These are phyloP conservation scores for Parthenolecanium corni DNA, from an alignment of 2,888 invertebrate species.

Conservation along the genomic window DNA sequence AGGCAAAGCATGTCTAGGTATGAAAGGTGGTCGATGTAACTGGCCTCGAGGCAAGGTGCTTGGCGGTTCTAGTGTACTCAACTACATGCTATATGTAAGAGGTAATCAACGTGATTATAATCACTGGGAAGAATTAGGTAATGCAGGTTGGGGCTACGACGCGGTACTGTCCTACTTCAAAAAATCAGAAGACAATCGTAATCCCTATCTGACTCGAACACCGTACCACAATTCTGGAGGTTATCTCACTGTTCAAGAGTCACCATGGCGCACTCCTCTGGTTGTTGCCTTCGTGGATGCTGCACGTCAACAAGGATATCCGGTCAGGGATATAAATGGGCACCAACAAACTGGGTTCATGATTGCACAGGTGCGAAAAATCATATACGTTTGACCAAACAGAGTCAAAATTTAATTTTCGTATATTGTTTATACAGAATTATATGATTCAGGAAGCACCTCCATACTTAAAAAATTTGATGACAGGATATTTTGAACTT, in stretches of 20 bases:
- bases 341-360: slow-evolving; percentile 66
- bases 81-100: slow-evolving; percentile 82
- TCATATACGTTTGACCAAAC: too few relatives aligned
- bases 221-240: slow-evolving; percentile 48
- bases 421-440: too few relatives aligned
- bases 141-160: slow-evolving; percentile 78
- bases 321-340: slow-evolving; percentile 71
- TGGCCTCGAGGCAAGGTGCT: slow-evolving; percentile 84
- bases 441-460: too few relatives aligned
- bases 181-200: slow-evolving; percentile 78
- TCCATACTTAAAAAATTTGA: too few relatives aligned
- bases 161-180: slow-evolving; percentile 77
- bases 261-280: slow-evolving; percentile 71
- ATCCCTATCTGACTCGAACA: slow-evolving; percentile 63
- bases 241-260: slow-evolving; percentile 65
- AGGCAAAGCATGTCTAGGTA: slow-evolving; percentile 58
- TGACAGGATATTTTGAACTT: too few relatives aligned
- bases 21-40: slow-evolving; percentile 67
- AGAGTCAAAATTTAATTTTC: too few relatives aligned
- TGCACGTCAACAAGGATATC: slow-evolving; percentile 65
- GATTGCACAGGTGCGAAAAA: slow-evolving; percentile 55
- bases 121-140: slow-evolving; percentile 67
- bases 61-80: slow-evolving; percentile 75
- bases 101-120: slow-evolving; percentile 76
- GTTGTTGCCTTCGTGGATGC: slow-evolving; percentile 73